phyloP scores from a whole-genome alignment of 1,140 invertebrate genomes.

The Brachionus rubens region DNA sequence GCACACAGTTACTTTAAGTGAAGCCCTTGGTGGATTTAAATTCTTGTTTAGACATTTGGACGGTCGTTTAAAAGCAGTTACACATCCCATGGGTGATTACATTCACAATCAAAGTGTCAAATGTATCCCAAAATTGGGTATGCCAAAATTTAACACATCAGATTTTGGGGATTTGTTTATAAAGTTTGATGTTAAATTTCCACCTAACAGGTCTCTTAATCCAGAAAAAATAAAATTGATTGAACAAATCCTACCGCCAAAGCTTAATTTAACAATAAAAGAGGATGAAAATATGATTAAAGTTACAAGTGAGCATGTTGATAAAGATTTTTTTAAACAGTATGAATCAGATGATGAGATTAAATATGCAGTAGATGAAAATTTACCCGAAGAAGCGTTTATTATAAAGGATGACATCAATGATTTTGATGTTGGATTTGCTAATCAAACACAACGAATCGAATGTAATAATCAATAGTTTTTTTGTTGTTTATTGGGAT shows the following conservation, averaged over 20 bases:
- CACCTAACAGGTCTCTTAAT: not conserved
- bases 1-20: constrained; percentile 2
- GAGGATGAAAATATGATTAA: not conserved
- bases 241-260: too few species aligned
- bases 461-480: not conserved
- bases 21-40: constrained; percentile 19
- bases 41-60: constrained; percentile 13
- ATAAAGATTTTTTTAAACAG: not conserved
- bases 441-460: not conserved
- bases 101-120: not conserved
- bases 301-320: constrained; percentile 18
- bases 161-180: not conserved
- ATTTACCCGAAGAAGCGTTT: constrained; percentile 29
- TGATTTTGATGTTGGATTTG: not conserved
- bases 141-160: constrained; percentile 20
- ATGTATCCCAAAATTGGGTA: constrained; percentile 1
- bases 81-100: not conserved
- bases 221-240: constrained; percentile 21
- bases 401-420: not conserved
- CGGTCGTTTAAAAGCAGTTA: not conserved
- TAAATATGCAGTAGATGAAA: not conserved
- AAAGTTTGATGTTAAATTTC: constrained; percentile 3
- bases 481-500: not conserved
- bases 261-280: not conserved
- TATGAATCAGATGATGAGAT: not conserved